Evolutionary conservation across 2,113 vertebrate genomes (phyloP).

Genomic region (Tetrax tetrax): DNA sequence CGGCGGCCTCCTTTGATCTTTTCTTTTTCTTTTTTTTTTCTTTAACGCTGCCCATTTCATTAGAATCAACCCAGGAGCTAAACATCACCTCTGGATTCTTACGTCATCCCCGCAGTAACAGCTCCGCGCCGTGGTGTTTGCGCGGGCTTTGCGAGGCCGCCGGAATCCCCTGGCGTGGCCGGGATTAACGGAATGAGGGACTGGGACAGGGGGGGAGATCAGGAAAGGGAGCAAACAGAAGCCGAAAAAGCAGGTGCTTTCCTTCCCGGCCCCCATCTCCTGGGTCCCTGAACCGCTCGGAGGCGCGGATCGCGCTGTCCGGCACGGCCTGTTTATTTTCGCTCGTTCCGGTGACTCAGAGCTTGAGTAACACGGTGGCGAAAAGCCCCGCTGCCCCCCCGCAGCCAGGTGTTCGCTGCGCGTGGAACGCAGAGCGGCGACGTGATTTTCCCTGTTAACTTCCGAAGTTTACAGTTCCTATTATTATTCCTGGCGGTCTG

Average conservation of each 20-base stretch:
- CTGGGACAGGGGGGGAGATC: background rate
- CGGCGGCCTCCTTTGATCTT: too few relatives aligned
- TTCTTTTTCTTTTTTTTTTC: background rate
- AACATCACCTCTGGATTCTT: background rate
- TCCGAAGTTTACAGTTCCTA: background rate
- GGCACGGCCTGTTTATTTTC: background rate
- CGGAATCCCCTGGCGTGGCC: background rate
- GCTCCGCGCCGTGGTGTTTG: background rate
- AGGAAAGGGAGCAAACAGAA: background rate
- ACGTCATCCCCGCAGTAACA: background rate
- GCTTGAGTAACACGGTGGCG: background rate
- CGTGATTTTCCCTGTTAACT: background rate
- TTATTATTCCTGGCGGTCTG: background rate
- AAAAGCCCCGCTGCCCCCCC: background rate
- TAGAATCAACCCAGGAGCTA: background rate
- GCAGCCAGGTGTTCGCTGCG: background rate
- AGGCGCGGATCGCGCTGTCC: background rate
- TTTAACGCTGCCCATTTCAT: background rate
- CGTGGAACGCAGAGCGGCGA: background rate
- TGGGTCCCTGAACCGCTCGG: rapidly evolving
- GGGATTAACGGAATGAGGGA: background rate
- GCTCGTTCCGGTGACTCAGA: background rate
- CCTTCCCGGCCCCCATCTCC: too few relatives aligned
- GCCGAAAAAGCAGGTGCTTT: rapidly evolving
- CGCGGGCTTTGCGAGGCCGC: background rate